Conservation (phyloP, 2,797 vertebrate genomes). For the Diceros bicornis region DNA sequence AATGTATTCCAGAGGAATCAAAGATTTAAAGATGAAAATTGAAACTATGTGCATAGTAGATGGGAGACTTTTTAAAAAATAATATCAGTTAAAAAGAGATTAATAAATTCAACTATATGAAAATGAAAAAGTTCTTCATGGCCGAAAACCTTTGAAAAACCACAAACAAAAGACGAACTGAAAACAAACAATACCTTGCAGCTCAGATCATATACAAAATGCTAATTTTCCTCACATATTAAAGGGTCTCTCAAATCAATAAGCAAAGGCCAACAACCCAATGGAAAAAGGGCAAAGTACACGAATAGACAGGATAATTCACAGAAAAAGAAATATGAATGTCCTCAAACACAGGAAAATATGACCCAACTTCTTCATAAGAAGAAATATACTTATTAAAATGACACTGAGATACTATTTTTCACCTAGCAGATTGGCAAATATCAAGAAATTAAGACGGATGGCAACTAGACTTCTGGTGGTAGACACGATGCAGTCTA, state of each 20-base stretch:
- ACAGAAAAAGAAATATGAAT: not conserved
- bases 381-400: not conserved
- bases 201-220: not conserved
- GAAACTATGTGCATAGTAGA: accelerated
- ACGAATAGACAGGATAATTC: not conserved
- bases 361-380: not conserved
- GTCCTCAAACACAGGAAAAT: not conserved
- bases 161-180: not conserved
- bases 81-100: not conserved
- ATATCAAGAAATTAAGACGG: not conserved
- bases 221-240: not conserved
- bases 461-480: too few relatives aligned
- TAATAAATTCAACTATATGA: not conserved
- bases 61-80: not conserved
- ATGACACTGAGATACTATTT: not conserved
- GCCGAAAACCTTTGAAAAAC: not conserved
- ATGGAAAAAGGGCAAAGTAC: not conserved
- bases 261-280: not conserved
- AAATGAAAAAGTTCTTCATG: not conserved
- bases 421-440: not conserved
- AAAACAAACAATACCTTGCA: not conserved
- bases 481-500: too few relatives aligned
- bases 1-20: not conserved
- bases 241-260: not conserved
- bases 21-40: not conserved